Conservation (phyloP, 2,888 invertebrate genomes). For the Altica lythri region DNA sequence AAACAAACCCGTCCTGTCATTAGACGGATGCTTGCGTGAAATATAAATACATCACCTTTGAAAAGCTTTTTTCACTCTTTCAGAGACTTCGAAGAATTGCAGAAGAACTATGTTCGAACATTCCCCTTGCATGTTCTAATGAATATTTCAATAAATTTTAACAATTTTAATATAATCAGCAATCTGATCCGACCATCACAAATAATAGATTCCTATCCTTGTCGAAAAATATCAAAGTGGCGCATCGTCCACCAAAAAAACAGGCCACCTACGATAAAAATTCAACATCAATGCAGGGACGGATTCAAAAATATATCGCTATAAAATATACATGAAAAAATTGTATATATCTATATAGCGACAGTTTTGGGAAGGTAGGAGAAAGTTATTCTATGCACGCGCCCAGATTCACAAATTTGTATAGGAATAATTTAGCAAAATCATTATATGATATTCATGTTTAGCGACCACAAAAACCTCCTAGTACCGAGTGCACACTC, state of each 20-base stretch:
- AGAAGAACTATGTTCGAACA: conserved; percentile 46
- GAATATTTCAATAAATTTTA: conserved; percentile 56
- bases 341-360: no score
- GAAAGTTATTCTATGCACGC: no score
- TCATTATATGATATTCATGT: no score
- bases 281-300: conserved; percentile 37
- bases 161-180: conserved; percentile 51
- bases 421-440: no score
- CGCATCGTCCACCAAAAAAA: conserved; percentile 42
- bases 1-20: conserved; percentile 34
- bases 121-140: conserved; percentile 53
- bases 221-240: conserved; percentile 41
- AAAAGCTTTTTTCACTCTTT: conserved; percentile 30
- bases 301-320: conserved; percentile 20
- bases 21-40: conserved; percentile 39
- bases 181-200: conserved; percentile 43
- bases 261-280: conserved; percentile 49
- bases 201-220: conserved; percentile 41
- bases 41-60: conserved; percentile 45
- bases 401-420: no score
- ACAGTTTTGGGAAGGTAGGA: no score
- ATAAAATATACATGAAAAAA: no score
- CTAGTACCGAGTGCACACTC: no score
- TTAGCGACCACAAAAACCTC: no score
- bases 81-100: conserved; percentile 44